These are phyloP conservation scores for Desmophyllum pertusum DNA, from an alignment of 92 coral and sea anemone genomes.

Conservation along the genomic window DNA sequence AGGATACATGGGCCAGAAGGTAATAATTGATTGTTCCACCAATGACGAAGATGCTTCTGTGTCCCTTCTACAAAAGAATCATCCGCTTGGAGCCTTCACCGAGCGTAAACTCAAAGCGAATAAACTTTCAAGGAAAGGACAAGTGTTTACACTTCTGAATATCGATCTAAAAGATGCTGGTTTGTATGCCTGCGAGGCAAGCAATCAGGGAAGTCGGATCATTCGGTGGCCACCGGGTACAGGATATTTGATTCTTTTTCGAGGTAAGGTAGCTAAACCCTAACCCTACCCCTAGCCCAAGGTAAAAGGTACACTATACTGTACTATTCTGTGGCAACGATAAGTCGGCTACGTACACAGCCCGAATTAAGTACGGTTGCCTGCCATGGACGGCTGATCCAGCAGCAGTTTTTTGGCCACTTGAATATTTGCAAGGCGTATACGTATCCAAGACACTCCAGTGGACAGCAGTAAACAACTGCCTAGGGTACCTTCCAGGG, in stretches of 20 bases:
- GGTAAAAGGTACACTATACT: not conserved
- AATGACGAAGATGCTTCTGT: constrained; percentile 14
- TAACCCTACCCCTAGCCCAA: too few relatives aligned
- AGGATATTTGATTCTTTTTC: constrained; percentile 23
- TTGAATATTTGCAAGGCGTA: not conserved
- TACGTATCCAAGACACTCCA: not conserved
- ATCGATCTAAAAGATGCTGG: constrained; percentile 10
- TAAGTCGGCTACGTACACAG: not conserved
- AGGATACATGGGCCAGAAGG: not conserved
- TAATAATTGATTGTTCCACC: constrained; percentile 14
- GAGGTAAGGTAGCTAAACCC: too few relatives aligned
- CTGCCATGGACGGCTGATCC: not conserved
- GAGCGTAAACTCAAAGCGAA: not conserved
- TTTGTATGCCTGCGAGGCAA: constrained; percentile 1
- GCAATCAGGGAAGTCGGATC: not conserved
- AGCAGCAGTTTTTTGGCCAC: not conserved
- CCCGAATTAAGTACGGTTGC: not conserved
- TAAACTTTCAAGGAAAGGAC: constrained; percentile 9
- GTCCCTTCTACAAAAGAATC: not conserved
- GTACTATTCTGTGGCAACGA: not conserved
- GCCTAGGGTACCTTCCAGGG: too few relatives aligned
- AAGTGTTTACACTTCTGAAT: constrained; percentile 6
- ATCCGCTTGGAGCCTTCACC: not conserved
- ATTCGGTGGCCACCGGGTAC: constrained; percentile 9
- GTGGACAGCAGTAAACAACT: not conserved